Conservation (phyloP, 2,113 vertebrate genomes). For the Gasterosteus aculeatus region DNA sequence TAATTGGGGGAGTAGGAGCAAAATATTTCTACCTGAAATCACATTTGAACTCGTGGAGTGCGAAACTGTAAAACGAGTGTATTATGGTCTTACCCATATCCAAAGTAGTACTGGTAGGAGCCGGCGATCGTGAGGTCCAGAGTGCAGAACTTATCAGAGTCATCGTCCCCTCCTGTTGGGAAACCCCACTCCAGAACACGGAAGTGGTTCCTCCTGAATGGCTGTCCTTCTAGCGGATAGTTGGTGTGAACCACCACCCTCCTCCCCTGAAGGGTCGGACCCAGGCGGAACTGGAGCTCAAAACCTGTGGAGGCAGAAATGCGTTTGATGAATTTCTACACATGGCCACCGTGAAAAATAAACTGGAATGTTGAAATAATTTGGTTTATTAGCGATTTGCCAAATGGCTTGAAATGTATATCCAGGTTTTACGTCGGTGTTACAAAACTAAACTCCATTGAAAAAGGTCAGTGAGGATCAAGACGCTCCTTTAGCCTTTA, state of each 20-base stretch:
- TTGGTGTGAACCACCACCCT: constrained; percentile 68
- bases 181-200: constrained; percentile 63
- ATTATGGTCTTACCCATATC: constrained; percentile 57
- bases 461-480: too few species aligned
- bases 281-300: constrained; percentile 76
- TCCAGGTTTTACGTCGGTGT: background rate
- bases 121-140: constrained; percentile 68
- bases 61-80: too few species aligned
- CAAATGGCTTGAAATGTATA: background rate
- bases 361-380: background rate
- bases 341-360: background rate
- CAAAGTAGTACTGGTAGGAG: constrained; percentile 76
- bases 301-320: constrained; percentile 55
- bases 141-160: constrained; percentile 75
- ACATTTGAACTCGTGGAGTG: too few species aligned
- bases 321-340: background rate
- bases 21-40: too few species aligned
- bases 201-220: constrained; percentile 49
- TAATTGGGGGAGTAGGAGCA: too few species aligned
- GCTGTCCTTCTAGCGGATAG: constrained; percentile 62
- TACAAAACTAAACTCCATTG: too few species aligned
- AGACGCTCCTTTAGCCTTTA: too few species aligned
- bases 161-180: constrained; percentile 70
- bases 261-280: constrained; percentile 71
- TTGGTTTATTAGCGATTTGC: background rate